Conservation (phyloP, 2,888 invertebrate species). For the Stomorhina lunata region DNA sequence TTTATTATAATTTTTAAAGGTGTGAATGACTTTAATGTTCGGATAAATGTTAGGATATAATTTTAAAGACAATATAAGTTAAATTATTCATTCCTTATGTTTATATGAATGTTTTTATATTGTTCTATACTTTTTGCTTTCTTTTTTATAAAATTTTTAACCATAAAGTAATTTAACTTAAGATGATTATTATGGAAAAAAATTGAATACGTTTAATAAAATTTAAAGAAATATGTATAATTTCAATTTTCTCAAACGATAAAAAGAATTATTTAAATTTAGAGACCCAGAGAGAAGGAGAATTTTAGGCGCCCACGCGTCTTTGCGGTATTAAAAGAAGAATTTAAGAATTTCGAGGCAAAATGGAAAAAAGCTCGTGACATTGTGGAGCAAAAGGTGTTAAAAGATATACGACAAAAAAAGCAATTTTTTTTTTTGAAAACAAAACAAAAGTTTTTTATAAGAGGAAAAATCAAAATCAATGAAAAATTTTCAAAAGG, state of each 20-base stretch:
- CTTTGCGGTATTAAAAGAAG: background rate
- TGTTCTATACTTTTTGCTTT: background rate
- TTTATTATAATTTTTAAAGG: constrained; percentile 2
- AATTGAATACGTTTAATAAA: background rate
- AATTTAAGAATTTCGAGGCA: background rate
- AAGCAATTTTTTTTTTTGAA: background rate
- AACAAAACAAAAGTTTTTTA: background rate
- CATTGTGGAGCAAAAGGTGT: constrained; percentile 55
- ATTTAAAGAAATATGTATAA: background rate
- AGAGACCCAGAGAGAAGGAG: too few relatives aligned
- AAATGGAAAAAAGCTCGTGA: constrained; percentile 46
- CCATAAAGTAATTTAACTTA: constrained; percentile 22
- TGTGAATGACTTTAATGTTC: constrained; percentile 46
- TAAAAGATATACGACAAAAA: background rate
- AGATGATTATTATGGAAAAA: background rate
- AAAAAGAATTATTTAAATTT: background rate
- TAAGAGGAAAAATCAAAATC: background rate
- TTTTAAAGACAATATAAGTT: background rate
- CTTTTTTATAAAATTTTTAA: background rate
- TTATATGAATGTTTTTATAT: background rate
- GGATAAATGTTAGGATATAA: background rate
- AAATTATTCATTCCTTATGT: background rate
- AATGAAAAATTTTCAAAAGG: background rate
- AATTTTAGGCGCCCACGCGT: constrained; percentile 55
- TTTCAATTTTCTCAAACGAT: too few relatives aligned